Conservation (phyloP, 1,140 invertebrate genomes). For the Drosophila mojavensis region DNA sequence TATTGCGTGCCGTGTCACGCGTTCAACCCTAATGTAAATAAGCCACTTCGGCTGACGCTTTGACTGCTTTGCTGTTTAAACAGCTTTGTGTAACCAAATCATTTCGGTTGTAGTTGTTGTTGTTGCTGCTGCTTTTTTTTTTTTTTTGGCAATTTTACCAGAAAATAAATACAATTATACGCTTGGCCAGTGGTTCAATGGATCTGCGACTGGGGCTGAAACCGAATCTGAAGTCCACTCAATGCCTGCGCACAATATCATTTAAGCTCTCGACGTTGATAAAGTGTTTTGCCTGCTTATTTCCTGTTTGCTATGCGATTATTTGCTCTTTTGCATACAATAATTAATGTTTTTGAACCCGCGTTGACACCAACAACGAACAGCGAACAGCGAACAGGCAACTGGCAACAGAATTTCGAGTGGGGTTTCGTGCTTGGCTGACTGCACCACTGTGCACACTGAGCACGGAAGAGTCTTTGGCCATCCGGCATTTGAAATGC, state of each 20-base stretch:
- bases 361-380: not conserved
- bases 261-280: slow-evolving; percentile 73
- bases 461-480: slow-evolving; percentile 30
- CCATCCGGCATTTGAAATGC: slow-evolving; percentile 55
- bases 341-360: slow-evolving; percentile 49
- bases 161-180: slow-evolving; percentile 59
- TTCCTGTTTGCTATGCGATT: slow-evolving; percentile 55
- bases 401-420: slow-evolving; percentile 10
- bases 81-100: slow-evolving; percentile 58
- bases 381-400: not conserved
- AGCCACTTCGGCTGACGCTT: not conserved
- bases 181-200: slow-evolving; percentile 41
- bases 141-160: slow-evolving; percentile 22
- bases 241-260: slow-evolving; percentile 40
- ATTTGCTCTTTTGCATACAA: slow-evolving; percentile 52
- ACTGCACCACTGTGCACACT: slow-evolving; percentile 29
- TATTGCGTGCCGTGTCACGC: slow-evolving; percentile 24
- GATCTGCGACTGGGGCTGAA: slow-evolving; percentile 6
- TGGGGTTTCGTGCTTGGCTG: slow-evolving; percentile 47
- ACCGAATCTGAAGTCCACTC: slow-evolving; percentile 49
- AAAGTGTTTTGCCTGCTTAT: slow-evolving; percentile 53
- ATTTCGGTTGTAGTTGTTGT: slow-evolving; percentile 19
- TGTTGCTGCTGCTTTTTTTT: not conserved
- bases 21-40: slow-evolving; percentile 43
- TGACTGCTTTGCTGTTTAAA: slow-evolving; percentile 41